Percentiles rank a stretch among this genome's conserved stretches.
phyloP scores from a whole-genome alignment of 64 coral and sea anemone species.

The Trachythela sp. region DNA sequence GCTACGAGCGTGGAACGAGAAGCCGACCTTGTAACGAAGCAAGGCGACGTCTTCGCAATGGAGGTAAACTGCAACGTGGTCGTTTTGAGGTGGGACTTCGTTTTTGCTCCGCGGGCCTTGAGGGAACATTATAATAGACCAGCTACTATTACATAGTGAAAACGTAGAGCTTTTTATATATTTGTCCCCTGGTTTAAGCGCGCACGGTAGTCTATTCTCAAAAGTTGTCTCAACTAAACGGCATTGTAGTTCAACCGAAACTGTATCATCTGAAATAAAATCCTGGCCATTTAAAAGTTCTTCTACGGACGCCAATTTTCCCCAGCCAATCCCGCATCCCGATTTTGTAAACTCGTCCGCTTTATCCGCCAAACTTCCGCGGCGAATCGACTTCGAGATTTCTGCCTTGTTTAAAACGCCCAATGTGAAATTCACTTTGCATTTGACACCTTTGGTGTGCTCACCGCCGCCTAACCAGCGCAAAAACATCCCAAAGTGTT shows the following conservation, averaged over 20 bases:
- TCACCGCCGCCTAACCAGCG: conserved; percentile 77
- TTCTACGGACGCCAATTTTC: conserved; percentile 57
- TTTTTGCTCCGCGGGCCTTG: conserved; percentile 61
- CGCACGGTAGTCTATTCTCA: conserved; percentile 75
- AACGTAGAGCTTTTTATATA: conserved; percentile 69
- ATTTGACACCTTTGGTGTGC: conserved; percentile 70
- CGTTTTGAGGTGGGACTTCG: conserved; percentile 32
- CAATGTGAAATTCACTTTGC: conserved; percentile 62
- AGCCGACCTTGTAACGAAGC: conserved; percentile 72
- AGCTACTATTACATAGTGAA: conserved; percentile 77
- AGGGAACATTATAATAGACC: conserved; percentile 80
- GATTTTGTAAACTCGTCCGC: conserved; percentile 75
- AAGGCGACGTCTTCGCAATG: conserved; percentile 58
- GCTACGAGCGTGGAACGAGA: conserved; percentile 65
- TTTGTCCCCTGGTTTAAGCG: conserved; percentile 61
- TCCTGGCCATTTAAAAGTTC: conserved; percentile 60
- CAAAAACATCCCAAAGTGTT: conserved; percentile 68
- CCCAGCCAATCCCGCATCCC: conserved; percentile 85
- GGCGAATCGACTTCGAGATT: conserved; percentile 55
- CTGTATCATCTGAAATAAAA: conserved; percentile 65
- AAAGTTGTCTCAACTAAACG: conserved; percentile 58
- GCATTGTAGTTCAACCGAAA: conserved; percentile 77
- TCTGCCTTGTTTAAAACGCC: conserved; percentile 68
- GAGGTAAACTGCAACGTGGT: conserved; percentile 72
- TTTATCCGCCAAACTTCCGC: conserved; percentile 57